A percentile compares a stretch with the other conserved stretches of the same genome.
Conservation (phyloP, 2,888 invertebrate species). For the Lepetodrilus schrolli region DNA sequence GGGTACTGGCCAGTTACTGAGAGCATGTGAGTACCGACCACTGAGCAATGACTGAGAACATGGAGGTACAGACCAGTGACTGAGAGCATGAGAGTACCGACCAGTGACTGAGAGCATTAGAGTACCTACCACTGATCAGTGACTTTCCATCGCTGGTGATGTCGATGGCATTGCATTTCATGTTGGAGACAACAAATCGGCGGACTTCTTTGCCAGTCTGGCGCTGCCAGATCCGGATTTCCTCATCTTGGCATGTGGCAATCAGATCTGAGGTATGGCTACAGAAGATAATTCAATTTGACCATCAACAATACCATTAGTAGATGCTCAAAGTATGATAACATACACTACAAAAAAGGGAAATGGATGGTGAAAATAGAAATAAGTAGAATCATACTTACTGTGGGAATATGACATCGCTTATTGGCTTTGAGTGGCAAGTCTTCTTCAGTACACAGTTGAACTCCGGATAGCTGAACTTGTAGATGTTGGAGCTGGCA, state of each 20-base stretch:
- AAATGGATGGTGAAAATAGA: no score
- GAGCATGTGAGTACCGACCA: no score
- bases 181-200: slow-evolving; percentile 89
- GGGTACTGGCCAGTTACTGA: no score
- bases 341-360: background rate
- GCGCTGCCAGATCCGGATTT: slow-evolving; percentile 90
- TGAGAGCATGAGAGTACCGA: no score
- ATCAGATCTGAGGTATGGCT: slow-evolving; percentile 84
- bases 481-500: slow-evolving; percentile 86
- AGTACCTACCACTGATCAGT: slow-evolving; percentile 83
- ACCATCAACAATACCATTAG: background rate
- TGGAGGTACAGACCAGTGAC: no score
- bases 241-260: slow-evolving; percentile 89
- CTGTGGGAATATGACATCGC: slow-evolving; percentile 89
- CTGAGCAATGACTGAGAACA: no score
- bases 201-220: slow-evolving; percentile 85
- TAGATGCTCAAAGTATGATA: background rate
- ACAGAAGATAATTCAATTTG: slow-evolving; percentile 37
- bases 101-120: no score
- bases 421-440: slow-evolving; percentile 87
- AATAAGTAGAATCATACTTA: no score
- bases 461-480: slow-evolving; percentile 83
- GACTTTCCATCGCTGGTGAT: slow-evolving; percentile 87
- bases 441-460: slow-evolving; percentile 84
- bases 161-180: slow-evolving; percentile 85